Evolutionary conservation across 1,140 invertebrate genomes (phyloP), one percentile per base, ranked within the genome.

Genomic region (Gryon sp.): DNA sequence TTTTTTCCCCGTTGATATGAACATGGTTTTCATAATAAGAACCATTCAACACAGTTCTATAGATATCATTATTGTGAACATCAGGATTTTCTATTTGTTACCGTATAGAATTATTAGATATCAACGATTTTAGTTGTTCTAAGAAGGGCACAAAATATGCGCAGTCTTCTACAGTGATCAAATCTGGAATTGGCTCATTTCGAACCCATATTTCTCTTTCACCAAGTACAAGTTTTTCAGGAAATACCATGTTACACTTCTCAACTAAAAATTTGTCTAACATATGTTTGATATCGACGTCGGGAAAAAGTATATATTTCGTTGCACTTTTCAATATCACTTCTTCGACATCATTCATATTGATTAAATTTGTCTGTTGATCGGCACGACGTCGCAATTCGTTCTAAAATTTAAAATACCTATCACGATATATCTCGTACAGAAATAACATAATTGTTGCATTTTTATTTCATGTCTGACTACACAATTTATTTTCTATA

Each of bases 361-460:
- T 30, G 0, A 59, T 12, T 8, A 43, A 16, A 22, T 59, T 59
- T 15, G 53, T 59, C 3, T 9, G n/a, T 2, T 38, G 53, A 22
- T 59, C 26, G 12, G 38, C 12, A 26, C 12, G 52, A 18, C n/a
- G 34, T 26, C 22, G 20, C 3, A 57, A 15, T 41, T 57, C 36
- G 11, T 57, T 24, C 52, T 57, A 53, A 15, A 36, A 36, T 14
- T 3, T 14, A 66, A 60, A 60, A 26, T 66, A n/a, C n/a, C n/a
- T n/a, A n/a, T n/a, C n/a, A n/a, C n/a, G n/a, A n/a, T n/a, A n/a
- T n/a, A n/a, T n/a, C n/a, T n/a, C n/a, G n/a, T n/a, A n/a, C n/a
- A n/a, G n/a, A n/a, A n/a, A n/a, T n/a, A n/a, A n/a, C n/a, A n/a
- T n/a, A n/a, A n/a, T n/a, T n/a, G n/a, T n/a, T n/a, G n/a, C n/a